These are phyloP conservation scores for Notodonta dromedarius DNA, from an alignment of 2,888 invertebrate species.

Conservation along the genomic window DNA sequence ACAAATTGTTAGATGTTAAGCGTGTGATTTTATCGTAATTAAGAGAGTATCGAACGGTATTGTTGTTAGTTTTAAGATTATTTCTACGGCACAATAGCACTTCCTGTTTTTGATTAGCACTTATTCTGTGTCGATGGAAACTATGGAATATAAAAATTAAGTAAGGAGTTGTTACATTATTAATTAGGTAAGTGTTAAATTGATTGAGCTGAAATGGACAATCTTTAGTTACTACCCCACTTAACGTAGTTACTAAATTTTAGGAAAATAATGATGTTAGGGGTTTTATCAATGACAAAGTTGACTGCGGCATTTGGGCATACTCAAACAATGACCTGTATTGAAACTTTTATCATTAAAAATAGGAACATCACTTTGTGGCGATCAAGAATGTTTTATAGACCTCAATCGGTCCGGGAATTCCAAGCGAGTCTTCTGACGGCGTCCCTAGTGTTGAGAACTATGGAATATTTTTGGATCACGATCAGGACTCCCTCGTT, in stretches of 20 bases:
- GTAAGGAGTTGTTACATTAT: conserved; percentile 84
- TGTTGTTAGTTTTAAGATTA: conserved; percentile 82
- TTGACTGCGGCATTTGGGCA: conserved; percentile 76
- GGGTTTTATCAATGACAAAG: conserved; percentile 84
- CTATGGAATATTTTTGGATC: conserved; percentile 71
- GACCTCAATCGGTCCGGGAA: conserved; percentile 58
- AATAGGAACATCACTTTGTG: conserved; percentile 62
- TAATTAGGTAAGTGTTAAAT: conserved; percentile 84
- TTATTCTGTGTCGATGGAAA: conserved; percentile 83
- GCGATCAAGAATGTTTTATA: conserved; percentile 71
- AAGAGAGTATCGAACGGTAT: conserved; percentile 83
- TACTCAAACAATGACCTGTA: conserved; percentile 58
- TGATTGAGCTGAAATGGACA: conserved; percentile 82
- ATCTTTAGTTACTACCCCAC: conserved; percentile 83
- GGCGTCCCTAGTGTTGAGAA: conserved; percentile 59
- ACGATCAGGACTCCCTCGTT: conserved; percentile 45
- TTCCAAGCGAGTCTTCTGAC: conserved; percentile 49
- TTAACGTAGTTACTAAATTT: conserved; percentile 78
- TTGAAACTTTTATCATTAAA: conserved; percentile 51
- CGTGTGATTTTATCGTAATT: conserved; percentile 83
- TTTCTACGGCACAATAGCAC: conserved; percentile 84
- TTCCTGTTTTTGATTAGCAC: conserved; percentile 85
- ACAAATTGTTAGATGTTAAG: conserved; percentile 84
- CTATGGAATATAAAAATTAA: conserved; percentile 79
- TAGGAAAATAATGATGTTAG: conserved; percentile 80